phyloP scores from a whole-genome alignment of 2,888 invertebrate genomes.

The Scrobipalpa atriplicella region DNA sequence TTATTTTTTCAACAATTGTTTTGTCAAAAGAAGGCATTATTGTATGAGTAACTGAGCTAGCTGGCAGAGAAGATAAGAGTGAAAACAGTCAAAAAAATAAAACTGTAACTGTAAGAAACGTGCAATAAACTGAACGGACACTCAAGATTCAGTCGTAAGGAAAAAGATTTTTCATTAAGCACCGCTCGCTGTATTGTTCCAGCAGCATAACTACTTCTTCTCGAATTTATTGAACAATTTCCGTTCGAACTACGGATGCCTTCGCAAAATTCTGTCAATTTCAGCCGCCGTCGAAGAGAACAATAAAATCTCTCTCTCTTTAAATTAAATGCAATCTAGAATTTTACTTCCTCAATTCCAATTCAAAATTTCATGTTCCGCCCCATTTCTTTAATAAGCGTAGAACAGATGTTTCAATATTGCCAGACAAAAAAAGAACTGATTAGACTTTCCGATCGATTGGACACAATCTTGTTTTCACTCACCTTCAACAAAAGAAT shows the following conservation, averaged over 20 bases:
- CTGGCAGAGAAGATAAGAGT: not conserved
- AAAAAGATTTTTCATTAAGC: constrained; percentile 25
- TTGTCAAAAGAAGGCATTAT: not conserved
- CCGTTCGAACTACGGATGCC: constrained; percentile 18
- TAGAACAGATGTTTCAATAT: not conserved
- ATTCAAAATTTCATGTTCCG: not conserved
- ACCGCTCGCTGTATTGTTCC: constrained; percentile 11
- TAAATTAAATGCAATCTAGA: constrained; percentile 23
- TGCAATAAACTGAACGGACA: constrained; percentile 17
- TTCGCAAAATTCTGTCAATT: constrained; percentile 27
- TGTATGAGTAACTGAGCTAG: not conserved
- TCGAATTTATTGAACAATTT: constrained; percentile 25
- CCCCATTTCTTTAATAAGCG: not conserved
- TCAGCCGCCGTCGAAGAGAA: constrained; percentile 10
- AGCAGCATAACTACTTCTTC: constrained; percentile 20
- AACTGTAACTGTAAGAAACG: not conserved
- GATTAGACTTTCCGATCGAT: not conserved
- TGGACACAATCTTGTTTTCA: constrained; percentile 35
- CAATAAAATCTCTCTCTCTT: constrained; percentile 25
- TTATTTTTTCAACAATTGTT: not conserved
- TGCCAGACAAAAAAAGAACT: not conserved
- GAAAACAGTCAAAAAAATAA: not conserved
- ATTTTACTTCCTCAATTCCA: not conserved
- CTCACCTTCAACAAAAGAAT: constrained; percentile 94
- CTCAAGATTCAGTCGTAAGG: constrained; percentile 19